A percentile compares a stretch with the other conserved stretches of the same genome.
Conservation (phyloP, 2,888 invertebrate genomes). For the Drosophila falleni region DNA sequence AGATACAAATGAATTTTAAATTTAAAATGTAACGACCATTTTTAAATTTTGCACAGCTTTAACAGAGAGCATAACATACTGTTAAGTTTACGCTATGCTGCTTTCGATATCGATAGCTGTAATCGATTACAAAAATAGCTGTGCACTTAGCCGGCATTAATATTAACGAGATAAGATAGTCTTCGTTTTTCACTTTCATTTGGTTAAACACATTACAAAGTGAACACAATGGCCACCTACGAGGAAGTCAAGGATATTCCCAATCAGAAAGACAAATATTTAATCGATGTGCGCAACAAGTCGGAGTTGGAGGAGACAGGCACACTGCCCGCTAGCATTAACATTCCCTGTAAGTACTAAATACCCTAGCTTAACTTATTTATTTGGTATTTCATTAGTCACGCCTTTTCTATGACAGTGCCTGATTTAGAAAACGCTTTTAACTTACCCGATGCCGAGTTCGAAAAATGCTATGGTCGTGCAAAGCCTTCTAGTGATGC, state of each 20-base stretch:
- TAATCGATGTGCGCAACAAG: conserved; percentile 92
- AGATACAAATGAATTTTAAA: neutral
- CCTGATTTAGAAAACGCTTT: conserved; percentile 79
- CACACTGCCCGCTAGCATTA: conserved; percentile 90
- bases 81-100: neutral
- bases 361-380: conserved; percentile 14
- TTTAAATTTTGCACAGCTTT: neutral
- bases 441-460: conserved; percentile 75
- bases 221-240: conserved; percentile 82
- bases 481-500: conserved; percentile 88
- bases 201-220: neutral
- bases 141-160: conserved; percentile 16
- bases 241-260: conserved; percentile 86
- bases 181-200: neutral
- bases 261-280: conserved; percentile 86
- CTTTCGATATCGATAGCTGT: neutral
- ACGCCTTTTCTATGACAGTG: conserved; percentile 62
- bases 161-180: conserved; percentile 37
- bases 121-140: conserved; percentile 21
- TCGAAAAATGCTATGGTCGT: conserved; percentile 85
- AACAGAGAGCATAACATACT: neutral
- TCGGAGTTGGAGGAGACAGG: conserved; percentile 90
- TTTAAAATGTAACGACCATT: neutral
- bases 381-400: conserved; percentile 4
- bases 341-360: conserved; percentile 90